A percentile compares a stretch with the other conserved stretches of the same genome.
Evolutionary conservation across 2,888 invertebrate genomes (phyloP).

Genomic region (Parnassius apollo): DNA sequence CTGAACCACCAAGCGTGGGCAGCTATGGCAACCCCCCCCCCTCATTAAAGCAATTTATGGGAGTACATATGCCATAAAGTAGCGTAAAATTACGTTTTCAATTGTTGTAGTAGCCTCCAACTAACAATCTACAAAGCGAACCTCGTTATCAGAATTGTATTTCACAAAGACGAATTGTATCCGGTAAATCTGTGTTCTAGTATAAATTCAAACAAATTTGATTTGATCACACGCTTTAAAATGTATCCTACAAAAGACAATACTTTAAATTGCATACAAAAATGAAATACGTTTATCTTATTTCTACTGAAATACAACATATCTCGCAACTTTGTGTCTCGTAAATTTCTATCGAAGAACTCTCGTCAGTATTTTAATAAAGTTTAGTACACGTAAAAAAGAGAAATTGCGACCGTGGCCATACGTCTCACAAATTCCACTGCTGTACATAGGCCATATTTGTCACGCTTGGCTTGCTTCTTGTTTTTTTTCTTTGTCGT

Average conservation of each 20-base stretch:
- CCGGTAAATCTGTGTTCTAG: background rate
- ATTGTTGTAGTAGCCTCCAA: background rate
- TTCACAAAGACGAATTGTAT: slow-evolving; percentile 1
- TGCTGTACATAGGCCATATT: no score
- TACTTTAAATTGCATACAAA: background rate
- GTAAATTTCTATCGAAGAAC: background rate
- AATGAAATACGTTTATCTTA: no score
- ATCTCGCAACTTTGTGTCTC: no score
- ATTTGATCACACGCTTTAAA: background rate
- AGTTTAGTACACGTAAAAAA: background rate
- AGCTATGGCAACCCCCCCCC: no score
- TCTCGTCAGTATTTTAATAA: background rate
- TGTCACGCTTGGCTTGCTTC: no score
- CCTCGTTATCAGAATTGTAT: slow-evolving; percentile 1
- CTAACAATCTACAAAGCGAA: background rate
- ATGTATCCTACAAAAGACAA: background rate
- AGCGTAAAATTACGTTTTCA: no score
- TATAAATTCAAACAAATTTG: slow-evolving; percentile 2
- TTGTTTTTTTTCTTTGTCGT: no score
- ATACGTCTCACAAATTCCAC: no score
- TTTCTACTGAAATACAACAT: no score
- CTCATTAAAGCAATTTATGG: no score
- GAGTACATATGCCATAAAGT: no score
- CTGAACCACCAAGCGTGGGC: no score
- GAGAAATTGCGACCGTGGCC: background rate